Base-by-base conservation (phyloP, 2,888 invertebrate genomes). In the Epsilonema sp. region DNA sequence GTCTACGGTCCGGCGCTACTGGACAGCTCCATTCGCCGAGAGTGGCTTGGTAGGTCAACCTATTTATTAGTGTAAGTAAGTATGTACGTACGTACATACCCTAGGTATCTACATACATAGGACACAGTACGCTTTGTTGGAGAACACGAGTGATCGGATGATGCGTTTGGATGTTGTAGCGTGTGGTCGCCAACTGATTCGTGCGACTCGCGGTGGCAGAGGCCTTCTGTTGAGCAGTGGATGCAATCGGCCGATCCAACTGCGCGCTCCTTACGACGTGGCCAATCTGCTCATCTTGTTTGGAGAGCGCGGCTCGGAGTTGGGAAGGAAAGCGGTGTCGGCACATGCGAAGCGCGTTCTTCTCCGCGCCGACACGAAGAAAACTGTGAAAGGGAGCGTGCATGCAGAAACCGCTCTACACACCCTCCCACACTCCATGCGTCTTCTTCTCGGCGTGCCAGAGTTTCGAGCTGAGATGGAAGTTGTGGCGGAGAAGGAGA, bases 261-360 rank as follows among this genome's bases (percentile, higher is more conserved):
- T 64, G n/a, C 56, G 63, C 3, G 60, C 56, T 1, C 63, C 63
- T 0, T 57, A 56, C 41, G 63, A 63, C 50, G 58, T 53, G n/a
- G 60, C 61, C 52, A 64, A 63, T 49, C 50, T 63, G 54, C 50
- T 55, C 21, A 37, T 53, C 2, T 46, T 63, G 22, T 60, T 61
- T 52, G n/a, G n/a, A n/a, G 61, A 58, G 24, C 50, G 57, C 2
- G 43, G 20, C 49, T 21, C 46, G 45, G n/a, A 44, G 37, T 26
- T 46, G 4, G 54, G 52, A 2, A 49, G 56, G n/a, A 55, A 53
- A 41, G 53, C 56, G 48, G 53, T 60, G 20, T 54, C 58, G 22
- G 31, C 8, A 31, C 8, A 31, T 31, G 31, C 31, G 31, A 31
- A 31, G 31, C 8, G 31, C 8, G 31, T 31, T 8, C 16, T 31